A percentile compares a stretch with the other conserved stretches of the same genome.
These are phyloP conservation scores for Chionomys nivalis DNA, from an alignment of 2,113 vertebrate species.

Conservation along the genomic window DNA sequence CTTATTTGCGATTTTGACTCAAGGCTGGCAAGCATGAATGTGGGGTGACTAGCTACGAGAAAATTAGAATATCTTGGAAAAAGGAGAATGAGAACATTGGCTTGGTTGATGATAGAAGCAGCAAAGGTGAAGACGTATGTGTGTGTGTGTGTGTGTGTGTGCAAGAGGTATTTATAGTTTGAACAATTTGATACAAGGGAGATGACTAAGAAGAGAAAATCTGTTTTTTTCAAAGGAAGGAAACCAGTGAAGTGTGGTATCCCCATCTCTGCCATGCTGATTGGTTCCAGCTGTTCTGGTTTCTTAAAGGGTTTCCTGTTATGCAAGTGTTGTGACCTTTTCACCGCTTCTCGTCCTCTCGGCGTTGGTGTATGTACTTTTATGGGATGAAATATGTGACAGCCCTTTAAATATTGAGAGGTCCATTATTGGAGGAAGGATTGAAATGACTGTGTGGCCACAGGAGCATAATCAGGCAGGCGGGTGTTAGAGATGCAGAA, in stretches of 20 bases:
- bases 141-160: background rate
- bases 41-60: background rate
- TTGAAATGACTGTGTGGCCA: slow-evolving; percentile 52
- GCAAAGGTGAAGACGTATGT: background rate
- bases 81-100: background rate
- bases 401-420: slow-evolving; percentile 74
- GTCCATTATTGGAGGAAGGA: slow-evolving; percentile 61
- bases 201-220: background rate
- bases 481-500: slow-evolving; percentile 21
- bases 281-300: background rate
- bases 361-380: slow-evolving; percentile 27
- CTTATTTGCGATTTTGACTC: background rate
- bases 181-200: background rate
- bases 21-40: background rate
- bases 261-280: background rate
- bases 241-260: background rate
- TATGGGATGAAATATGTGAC: slow-evolving; percentile 58
- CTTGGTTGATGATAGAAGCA: background rate
- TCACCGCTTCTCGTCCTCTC: background rate
- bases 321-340: background rate
- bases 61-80: background rate
- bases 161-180: background rate
- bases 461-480: slow-evolving; percentile 10
- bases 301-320: background rate
- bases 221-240: background rate